Base-by-base conservation (phyloP, 2,797 vertebrate species). In the Eptatretus atami region DNA sequence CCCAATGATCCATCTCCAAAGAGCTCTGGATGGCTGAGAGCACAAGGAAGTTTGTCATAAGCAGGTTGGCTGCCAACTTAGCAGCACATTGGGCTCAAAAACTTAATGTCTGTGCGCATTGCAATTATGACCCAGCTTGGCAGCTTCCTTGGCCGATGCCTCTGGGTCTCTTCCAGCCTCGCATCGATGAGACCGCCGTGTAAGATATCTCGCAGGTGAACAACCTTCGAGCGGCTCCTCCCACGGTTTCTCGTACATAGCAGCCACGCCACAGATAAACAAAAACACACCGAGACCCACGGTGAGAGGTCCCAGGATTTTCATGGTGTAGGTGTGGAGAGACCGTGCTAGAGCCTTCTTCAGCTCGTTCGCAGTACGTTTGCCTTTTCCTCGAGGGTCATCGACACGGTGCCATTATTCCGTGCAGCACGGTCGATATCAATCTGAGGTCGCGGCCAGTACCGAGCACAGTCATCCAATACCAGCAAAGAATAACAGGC, bases 281-380 rank as follows among this genome's bases (percentile, higher is more conserved):
- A 98, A 88, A 69, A 98, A 98, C 69, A 98, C 96, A 65, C 92
- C 92, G 3, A 98, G 95, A 65, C 92, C 92, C 92, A 98, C 96
- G 2, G 90, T 98, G 72, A 98, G 95, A 1, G 92, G 92, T 13
- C 92, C 92, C 1, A 96, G 71, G 87, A 98, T 95, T 74, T 92
- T 98, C 88, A 98, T 95, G 72, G 83, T 83, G 69, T 93, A 81
- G 0, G 88, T 95, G 73, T 87, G 86, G 65, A 86, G 70, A 19
- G 95, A 86, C 69, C 81, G 82, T 64, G 85, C 82, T 63, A 98
- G 96, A 96, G 15, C 75, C 78, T 1, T 76, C 76, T 69, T 71
- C 1, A 79, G 81, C 65, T 74, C 70, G n/a, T n/a, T n/a, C n/a
- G n/a, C 57, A 10, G 57, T 61, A 12, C n/a, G 57, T 61, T 61